Evolutionary conservation across 1,140 invertebrate genomes (phyloP).

Genomic region (Trichonephila clavipes): DNA sequence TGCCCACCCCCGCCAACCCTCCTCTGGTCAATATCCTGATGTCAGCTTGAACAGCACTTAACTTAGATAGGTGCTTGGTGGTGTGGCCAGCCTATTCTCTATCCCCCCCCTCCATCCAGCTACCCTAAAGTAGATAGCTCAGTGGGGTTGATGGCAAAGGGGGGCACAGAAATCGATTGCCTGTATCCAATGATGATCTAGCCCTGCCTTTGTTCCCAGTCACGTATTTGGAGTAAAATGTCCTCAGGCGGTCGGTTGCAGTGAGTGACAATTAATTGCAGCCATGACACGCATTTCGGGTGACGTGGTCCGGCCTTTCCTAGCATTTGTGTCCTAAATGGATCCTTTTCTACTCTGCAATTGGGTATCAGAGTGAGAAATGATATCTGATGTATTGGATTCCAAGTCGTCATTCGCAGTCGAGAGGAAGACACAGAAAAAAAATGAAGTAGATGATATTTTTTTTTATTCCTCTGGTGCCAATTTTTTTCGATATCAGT

Average conservation of each 20-base stretch:
- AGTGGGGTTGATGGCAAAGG: neutral
- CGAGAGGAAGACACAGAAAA: neutral
- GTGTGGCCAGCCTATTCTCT: constrained; percentile 57
- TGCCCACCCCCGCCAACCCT: neutral
- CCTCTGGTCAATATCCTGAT: constrained; percentile 75
- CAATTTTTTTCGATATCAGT: neutral
- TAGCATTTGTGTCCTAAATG: constrained; percentile 52
- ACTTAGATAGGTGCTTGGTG: constrained; percentile 73
- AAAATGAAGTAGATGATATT: neutral
- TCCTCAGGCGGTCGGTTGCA: constrained; percentile 48
- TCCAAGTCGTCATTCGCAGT: constrained; percentile 25
- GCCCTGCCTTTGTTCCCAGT: constrained; percentile 69
- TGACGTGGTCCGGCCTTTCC: constrained; percentile 48
- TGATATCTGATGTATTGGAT: constrained; percentile 40
- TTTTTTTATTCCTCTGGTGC: neutral
- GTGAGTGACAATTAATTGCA: constrained; percentile 76
- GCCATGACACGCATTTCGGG: constrained; percentile 74
- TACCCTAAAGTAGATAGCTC: constrained; percentile 23
- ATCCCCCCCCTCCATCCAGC: constrained; percentile 23
- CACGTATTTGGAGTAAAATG: constrained; percentile 75
- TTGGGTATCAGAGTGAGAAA: constrained; percentile 38
- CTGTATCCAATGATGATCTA: constrained; percentile 72
- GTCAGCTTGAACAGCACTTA: constrained; percentile 76
- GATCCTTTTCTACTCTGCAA: constrained; percentile 45
- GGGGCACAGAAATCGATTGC: constrained; percentile 65